Evolutionary conservation across 2,113 vertebrate species (phyloP).

Genomic region (Puntigrus tetrazona): DNA sequence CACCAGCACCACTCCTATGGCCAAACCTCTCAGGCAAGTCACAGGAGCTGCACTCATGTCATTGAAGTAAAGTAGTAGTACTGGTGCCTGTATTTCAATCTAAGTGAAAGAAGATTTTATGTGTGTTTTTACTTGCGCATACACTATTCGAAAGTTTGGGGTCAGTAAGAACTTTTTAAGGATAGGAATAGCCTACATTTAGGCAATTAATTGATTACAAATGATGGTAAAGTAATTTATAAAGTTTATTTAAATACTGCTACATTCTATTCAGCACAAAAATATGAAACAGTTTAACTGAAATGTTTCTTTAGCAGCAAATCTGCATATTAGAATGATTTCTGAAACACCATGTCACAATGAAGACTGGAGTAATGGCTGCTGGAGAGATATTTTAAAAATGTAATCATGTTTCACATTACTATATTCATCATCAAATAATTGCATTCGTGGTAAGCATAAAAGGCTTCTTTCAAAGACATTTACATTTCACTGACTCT

Average conservation of each 20-base stretch:
- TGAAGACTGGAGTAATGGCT: neutral
- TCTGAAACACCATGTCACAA: neutral
- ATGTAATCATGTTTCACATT: neutral
- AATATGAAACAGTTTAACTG: neutral
- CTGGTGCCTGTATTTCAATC: neutral
- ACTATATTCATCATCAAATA: neutral
- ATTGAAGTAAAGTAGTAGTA: neutral
- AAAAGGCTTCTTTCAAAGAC: neutral
- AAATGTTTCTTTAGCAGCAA: neutral
- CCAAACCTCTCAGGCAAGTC: conserved; percentile 5
- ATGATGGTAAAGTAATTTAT: neutral
- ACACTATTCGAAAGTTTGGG: neutral
- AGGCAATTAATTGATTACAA: neutral
- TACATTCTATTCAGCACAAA: neutral
- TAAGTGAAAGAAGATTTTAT: neutral
- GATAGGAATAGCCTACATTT: neutral
- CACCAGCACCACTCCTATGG: neutral
- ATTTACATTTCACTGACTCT: neutral
- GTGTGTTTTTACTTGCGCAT: neutral
- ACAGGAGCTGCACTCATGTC: neutral
- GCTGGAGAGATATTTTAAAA: neutral
- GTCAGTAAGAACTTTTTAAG: neutral
- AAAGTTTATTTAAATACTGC: neutral
- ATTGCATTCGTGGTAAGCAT: neutral
- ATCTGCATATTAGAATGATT: neutral